A percentile compares a stretch with the other conserved stretches of the same genome.
Conservation (phyloP, 2,888 invertebrate species). For the Aspidapion aeneum region DNA sequence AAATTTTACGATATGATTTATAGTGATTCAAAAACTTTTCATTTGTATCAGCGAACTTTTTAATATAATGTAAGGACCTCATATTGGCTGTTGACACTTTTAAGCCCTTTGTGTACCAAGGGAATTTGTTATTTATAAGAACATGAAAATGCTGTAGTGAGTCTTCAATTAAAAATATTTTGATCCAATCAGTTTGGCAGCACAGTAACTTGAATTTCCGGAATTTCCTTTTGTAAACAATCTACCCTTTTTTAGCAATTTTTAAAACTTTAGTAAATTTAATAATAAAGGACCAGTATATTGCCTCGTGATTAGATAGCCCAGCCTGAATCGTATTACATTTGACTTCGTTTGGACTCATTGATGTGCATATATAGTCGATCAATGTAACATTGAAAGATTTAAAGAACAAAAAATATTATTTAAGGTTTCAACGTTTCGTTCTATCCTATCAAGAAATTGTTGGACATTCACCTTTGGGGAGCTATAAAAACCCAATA, state of each 20-base stretch:
- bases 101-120: not conserved
- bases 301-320: too few species aligned
- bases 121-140: not conserved
- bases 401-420: too few species aligned
- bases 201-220: not conserved
- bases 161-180: not conserved
- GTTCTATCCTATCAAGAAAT: too few species aligned
- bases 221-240: not conserved
- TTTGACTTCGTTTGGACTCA: too few species aligned
- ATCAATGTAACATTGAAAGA: too few species aligned
- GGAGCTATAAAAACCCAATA: too few species aligned
- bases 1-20: not conserved
- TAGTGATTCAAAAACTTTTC: not conserved
- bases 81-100: not conserved
- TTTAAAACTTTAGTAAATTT: too few species aligned
- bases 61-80: not conserved
- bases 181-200: not conserved
- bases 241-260: slow-evolving; percentile 25
- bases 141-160: not conserved
- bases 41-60: not conserved
- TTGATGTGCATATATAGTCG: too few species aligned
- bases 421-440: too few species aligned
- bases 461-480: too few species aligned
- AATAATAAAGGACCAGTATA: too few species aligned
- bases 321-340: too few species aligned